Evolutionary conservation across 2,888 invertebrate genomes (phyloP), one percentile per base, ranked within the genome.

Genomic region (Temnothorax rugatulus): DNA sequence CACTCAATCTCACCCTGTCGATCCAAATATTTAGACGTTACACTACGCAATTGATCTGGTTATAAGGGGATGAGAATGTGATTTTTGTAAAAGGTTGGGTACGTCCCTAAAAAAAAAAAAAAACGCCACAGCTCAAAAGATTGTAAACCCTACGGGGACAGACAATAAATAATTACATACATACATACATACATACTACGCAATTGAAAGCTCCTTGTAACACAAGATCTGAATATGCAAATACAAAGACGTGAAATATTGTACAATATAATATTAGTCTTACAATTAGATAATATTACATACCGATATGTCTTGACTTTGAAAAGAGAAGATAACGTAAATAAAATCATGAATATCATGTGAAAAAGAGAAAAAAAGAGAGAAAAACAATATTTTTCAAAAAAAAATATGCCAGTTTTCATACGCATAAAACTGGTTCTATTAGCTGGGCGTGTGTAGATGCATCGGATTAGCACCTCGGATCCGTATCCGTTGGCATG

Each of bases 401-500:
- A 81, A 69, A 68, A 68, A 68, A 50, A 18, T 69, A 81, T 25
- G 25, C 59, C 38, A 79, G 41, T 77, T 77, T 77, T 77, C 54
- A 77, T 81, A 50, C 34, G 5, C 38, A 50, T 66, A 61, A 81
- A 75, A 88, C 82, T 87, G 84, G 84, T 85, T 87, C 66, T 85
- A 82, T 79, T 76, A 59, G 75, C 54, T 54, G 79, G 41, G 63
- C 75, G 82, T 69, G 84, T 82, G 79, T 81, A 89, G 82, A 89
- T 89, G 87, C 87, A 89, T 88, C 89, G 88, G 88, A 89, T 90
- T 89, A 89, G 87, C 90, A 83, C 88, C 83, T 89, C 82, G 86
- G 73, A 85, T 85, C 74, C 59, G 86, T 86, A 76, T 87, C 84
- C 84, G 85, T 88, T 90, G 86, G 87, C 82, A 84, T 77, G 84